Evolutionary conservation across 2,797 vertebrate genomes (phyloP).

Genomic region (Sebastiscus albofasciatus): DNA sequence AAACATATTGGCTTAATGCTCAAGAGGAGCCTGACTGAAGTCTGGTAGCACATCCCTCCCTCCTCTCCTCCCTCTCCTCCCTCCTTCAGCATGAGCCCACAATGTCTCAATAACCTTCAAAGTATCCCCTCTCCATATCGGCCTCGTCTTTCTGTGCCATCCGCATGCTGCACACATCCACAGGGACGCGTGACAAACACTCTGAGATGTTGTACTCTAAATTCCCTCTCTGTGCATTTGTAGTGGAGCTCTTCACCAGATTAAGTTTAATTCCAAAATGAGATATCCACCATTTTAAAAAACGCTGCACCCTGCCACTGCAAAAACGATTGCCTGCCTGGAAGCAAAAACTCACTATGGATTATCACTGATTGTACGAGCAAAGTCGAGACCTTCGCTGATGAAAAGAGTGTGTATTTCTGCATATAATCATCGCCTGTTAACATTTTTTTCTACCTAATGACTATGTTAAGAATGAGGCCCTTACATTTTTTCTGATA

Average conservation of each 20-base stretch:
- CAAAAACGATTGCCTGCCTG: constrained; percentile 49
- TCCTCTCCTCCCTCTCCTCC: too few species aligned
- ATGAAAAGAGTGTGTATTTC: constrained; percentile 12
- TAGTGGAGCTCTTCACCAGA: constrained; percentile 59
- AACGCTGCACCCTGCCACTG: background rate
- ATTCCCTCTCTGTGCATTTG: constrained; percentile 50
- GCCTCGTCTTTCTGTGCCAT: constrained; percentile 25
- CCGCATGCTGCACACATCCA: constrained; percentile 50
- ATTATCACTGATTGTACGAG: constrained; percentile 37
- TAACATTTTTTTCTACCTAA: constrained; percentile 21
- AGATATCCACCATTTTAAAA: constrained; percentile 60
- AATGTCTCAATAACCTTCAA: constrained; percentile 67
- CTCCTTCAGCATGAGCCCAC: constrained; percentile 17
- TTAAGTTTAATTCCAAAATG: constrained; percentile 67
- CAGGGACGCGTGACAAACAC: constrained; percentile 57
- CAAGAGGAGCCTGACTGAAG: constrained; percentile 20
- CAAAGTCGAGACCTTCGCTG: constrained; percentile 26
- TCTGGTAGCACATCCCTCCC: background rate
- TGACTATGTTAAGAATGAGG: constrained; percentile 11
- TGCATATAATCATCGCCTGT: background rate
- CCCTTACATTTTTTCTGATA: background rate
- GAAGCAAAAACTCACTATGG: constrained; percentile 27
- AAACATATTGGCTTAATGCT: constrained; percentile 39
- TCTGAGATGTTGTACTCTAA: constrained; percentile 42
- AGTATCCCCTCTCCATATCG: constrained; percentile 36